A percentile compares a stretch with the other conserved stretches of the same genome.
Conservation (phyloP, 2,797 vertebrate genomes). For the Lophotriccus pileatus region DNA sequence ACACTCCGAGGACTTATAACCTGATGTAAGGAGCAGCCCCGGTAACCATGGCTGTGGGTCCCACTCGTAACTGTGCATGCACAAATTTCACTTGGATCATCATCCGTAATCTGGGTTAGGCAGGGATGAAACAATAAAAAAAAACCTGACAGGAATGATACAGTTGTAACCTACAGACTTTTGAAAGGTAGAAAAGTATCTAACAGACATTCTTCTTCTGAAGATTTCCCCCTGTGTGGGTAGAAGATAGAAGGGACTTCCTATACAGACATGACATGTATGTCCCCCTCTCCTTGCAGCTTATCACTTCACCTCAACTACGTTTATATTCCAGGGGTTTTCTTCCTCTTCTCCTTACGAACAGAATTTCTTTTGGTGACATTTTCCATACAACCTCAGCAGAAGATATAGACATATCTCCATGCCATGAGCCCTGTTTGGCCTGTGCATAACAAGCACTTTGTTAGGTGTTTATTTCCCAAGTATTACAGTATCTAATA, state of each 20-base stretch:
- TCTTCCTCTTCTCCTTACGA: neutral
- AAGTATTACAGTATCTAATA: neutral
- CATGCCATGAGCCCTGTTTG: neutral
- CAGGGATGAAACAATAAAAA: neutral
- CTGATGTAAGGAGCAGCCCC: neutral
- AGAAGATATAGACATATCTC: neutral
- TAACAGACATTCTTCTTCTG: neutral
- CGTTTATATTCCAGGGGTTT: neutral
- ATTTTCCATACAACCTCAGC: neutral
- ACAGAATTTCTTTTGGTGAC: neutral
- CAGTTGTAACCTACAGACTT: neutral
- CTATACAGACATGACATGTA: neutral
- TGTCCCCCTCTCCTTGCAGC: neutral
- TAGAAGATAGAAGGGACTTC: neutral
- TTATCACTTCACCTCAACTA: neutral
- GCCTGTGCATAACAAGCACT: neutral
- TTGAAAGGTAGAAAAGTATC: neutral
- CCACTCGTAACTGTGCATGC: neutral
- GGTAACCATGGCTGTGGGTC: accelerated
- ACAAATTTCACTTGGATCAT: neutral
- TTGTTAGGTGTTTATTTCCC: neutral
- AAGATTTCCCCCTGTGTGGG: neutral
- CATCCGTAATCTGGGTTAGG: neutral
- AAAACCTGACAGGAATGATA: neutral
- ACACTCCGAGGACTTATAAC: no score